phyloP scores from a whole-genome alignment of 2,113 vertebrate species.

The Neodon shergylaensis region DNA sequence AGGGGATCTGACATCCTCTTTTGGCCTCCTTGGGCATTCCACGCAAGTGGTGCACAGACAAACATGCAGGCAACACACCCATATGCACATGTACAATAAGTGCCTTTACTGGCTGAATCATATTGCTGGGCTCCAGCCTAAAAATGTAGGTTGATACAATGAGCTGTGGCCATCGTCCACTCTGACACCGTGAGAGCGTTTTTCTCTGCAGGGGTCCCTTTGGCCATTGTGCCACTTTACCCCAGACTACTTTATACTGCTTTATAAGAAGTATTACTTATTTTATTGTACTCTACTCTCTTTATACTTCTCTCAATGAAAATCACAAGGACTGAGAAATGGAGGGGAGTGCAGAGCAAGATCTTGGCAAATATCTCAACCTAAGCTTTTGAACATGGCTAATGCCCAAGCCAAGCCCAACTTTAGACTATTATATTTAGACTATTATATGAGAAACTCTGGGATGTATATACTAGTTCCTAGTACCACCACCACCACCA shows the following conservation, averaged over 20 bases:
- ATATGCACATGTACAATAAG: background rate
- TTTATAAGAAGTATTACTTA: no score
- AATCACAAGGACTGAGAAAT: background rate
- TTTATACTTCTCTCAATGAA: background rate
- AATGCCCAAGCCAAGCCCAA: background rate
- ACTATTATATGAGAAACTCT: slow-evolving; percentile 11
- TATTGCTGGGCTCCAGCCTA: background rate
- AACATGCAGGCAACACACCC: background rate
- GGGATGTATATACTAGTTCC: background rate
- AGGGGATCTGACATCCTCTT: background rate
- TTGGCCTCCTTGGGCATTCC: background rate
- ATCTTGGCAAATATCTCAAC: background rate
- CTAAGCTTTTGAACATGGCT: background rate
- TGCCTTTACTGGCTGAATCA: background rate
- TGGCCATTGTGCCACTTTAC: background rate
- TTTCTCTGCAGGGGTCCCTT: background rate
- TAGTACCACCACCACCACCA: background rate
- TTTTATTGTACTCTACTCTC: background rate
- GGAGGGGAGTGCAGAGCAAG: background rate
- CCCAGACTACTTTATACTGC: background rate
- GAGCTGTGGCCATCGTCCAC: background rate
- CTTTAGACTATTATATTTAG: slow-evolving; percentile 1
- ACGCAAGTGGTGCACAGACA: background rate
- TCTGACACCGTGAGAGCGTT: background rate
- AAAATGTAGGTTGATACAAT: background rate